phyloP scores from a whole-genome alignment of 1,140 invertebrate genomes.

The Planococcus citri region DNA sequence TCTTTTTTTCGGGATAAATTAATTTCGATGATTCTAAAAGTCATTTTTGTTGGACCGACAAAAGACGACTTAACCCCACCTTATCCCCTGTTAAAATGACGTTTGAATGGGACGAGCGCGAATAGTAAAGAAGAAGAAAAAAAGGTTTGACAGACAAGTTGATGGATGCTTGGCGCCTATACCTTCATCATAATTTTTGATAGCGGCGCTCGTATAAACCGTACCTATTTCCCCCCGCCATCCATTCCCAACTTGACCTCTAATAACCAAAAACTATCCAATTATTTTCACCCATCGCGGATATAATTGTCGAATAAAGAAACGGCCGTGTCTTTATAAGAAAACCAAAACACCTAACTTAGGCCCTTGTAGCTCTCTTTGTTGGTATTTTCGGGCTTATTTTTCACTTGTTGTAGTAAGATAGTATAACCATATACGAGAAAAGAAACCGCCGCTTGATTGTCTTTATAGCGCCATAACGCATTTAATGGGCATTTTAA shows the following conservation, averaged over 20 bases:
- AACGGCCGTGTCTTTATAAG: neutral
- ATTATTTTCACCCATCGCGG: slow-evolving; percentile 16
- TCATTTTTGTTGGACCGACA: neutral
- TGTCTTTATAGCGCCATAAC: neutral
- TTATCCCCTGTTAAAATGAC: slow-evolving; percentile 9
- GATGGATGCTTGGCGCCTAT: slow-evolving; percentile 18
- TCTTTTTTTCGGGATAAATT: neutral
- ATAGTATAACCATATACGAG: too few relatives aligned
- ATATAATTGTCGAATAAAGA: slow-evolving; percentile 18
- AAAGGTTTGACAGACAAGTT: slow-evolving; percentile 18
- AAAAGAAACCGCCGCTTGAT: neutral
- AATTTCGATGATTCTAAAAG: slow-evolving; percentile 19
- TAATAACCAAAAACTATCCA: slow-evolving; percentile 18
- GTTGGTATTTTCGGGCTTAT: slow-evolving; percentile 1
- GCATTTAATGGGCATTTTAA: neutral
- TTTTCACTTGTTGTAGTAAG: neutral
- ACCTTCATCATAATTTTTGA: slow-evolving; percentile 20
- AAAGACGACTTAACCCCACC: neutral
- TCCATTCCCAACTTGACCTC: neutral
- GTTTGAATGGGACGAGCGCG: slow-evolving; percentile 9
- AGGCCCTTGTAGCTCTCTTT: neutral
- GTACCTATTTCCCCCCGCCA: neutral
- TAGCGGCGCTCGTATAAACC: slow-evolving; percentile 11
- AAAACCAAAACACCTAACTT: slow-evolving; percentile 6
- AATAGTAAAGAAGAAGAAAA: slow-evolving; percentile 3